phyloP scores from a whole-genome alignment of 2,113 vertebrate species.

The Jaculus jaculus region DNA sequence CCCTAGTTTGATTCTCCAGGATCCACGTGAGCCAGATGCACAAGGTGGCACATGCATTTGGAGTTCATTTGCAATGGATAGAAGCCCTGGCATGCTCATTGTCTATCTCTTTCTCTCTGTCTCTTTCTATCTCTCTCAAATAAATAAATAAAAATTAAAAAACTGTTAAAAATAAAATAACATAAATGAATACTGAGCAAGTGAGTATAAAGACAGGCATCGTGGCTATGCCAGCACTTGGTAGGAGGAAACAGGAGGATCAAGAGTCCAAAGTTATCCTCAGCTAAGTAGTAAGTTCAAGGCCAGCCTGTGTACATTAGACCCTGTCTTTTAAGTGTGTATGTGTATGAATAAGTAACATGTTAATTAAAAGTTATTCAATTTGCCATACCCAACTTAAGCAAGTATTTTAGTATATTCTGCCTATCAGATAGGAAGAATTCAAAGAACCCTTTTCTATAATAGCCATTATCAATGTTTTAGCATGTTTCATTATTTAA shows the following conservation, averaged over 20 bases:
- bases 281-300: not conserved
- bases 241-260: not conserved
- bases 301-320: not conserved
- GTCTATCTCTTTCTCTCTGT: no score
- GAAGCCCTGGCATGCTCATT: no score
- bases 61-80: no score
- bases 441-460: not conserved
- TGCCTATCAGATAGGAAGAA: constrained; percentile 19
- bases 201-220: not conserved
- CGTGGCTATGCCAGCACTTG: not conserved
- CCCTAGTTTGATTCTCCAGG: no score
- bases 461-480: constrained; percentile 17
- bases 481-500: constrained; percentile 14
- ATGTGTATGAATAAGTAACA: not conserved
- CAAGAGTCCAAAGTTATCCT: not conserved
- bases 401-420: not conserved
- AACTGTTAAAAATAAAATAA: no score
- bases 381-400: constrained; percentile 10
- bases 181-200: constrained; percentile 9
- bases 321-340: no score
- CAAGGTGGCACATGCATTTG: no score
- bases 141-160: no score
- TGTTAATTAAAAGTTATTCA: not conserved
- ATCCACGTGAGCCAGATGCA: no score
- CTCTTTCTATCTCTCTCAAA: no score